Base-by-base conservation (phyloP, 64 coral and sea anemone species). In the Pachyseris speciosa region DNA sequence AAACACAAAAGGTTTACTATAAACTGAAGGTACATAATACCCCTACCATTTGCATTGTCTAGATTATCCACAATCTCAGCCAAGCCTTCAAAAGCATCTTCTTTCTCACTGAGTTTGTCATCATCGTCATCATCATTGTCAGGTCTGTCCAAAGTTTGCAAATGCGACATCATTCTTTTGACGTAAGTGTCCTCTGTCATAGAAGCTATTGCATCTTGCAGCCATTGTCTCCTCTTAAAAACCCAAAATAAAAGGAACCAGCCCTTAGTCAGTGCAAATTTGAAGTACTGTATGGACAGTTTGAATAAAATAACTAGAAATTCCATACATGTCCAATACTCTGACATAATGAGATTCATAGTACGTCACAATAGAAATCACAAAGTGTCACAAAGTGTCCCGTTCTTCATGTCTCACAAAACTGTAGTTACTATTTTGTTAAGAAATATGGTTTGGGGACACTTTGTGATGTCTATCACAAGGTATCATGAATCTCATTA, bases 11-110 rank as follows among this genome's bases (percentile, higher is more conserved):
- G n/a, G n/a, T n/a, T n/a, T n/a, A n/a, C n/a, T n/a, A n/a, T n/a
- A n/a, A n/a, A n/a, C n/a, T 45, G 39, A 19, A 31, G 7, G 65
- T 68, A 48, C 41, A 74, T 25, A 11, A 4, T 11, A 43, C 29
- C 13, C 67, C 13, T 36, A 92, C 89, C 89, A 64, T 92, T 92
- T 42, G 89, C 89, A 92, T 92, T 92, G 25, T 92, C 89, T 64
- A 92, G 58, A 33, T 84, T 28, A 50, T 92, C 89, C 26, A 84
- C 89, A 68, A 92, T 83, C 8, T 70, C 55, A 10, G 60, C 64
- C 33, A 92, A 51, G 4, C 25, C 37, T 20, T 92, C 89, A 32
- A 92, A 65, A 36, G 89, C 89, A 44, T 39, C 29, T 73, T 92
- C 80, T 45, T 85, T 92, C 34, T 75, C 17, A 3, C 13, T 7